phyloP scores from a whole-genome alignment of 2,888 invertebrate species.

The Standfussiana lucernea region DNA sequence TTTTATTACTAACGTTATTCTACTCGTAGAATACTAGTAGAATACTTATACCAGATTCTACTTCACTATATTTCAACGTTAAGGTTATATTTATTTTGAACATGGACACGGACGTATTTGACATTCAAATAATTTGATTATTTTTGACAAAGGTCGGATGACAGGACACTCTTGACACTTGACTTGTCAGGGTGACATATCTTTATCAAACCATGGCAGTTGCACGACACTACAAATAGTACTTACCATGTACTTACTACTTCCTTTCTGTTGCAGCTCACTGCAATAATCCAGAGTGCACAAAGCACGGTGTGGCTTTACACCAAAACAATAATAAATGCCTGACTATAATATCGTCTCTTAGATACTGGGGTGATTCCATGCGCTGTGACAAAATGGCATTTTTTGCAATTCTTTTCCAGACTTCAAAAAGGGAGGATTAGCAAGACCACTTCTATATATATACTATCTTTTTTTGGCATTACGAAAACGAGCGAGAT shows the following conservation, averaged over 20 bases:
- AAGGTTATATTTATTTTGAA: slow-evolving; percentile 27
- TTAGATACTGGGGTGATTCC: not conserved
- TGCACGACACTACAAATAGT: not conserved
- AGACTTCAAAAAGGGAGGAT: too few relatives aligned
- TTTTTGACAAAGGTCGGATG: too few relatives aligned
- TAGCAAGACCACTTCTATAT: too few relatives aligned
- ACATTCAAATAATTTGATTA: not conserved
- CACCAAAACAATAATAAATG: not conserved
- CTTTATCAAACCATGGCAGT: not conserved
- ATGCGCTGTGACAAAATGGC: not conserved
- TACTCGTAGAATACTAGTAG: too few relatives aligned
- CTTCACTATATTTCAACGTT: not conserved
- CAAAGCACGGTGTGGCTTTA: not conserved
- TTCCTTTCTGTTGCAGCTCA: not conserved
- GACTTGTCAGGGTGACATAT: not conserved
- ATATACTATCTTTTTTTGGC: too few relatives aligned
- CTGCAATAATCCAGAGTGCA: not conserved
- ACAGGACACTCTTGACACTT: not conserved
- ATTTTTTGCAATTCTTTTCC: too few relatives aligned
- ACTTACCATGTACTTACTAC: not conserved
- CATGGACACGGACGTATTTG: not conserved
- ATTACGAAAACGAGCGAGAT: too few relatives aligned
- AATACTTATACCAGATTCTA: too few relatives aligned
- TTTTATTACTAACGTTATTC: slow-evolving; percentile 2
- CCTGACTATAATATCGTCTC: not conserved